Evolutionary conservation across 2,888 invertebrate species (phyloP).

Genomic region (Tribolium freemani): DNA sequence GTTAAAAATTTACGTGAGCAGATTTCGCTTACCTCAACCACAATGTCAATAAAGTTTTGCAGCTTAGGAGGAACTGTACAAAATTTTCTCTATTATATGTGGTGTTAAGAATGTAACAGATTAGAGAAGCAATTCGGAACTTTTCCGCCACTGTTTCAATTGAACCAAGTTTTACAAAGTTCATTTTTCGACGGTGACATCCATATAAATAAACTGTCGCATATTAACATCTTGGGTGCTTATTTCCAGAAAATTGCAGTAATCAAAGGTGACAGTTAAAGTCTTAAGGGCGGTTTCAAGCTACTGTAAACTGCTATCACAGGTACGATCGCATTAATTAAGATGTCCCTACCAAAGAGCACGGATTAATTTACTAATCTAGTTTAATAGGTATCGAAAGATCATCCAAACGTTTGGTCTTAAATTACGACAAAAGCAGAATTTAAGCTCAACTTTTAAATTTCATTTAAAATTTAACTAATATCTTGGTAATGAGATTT

Average conservation of each 20-base stretch:
- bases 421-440: neutral
- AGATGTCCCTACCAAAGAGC: neutral
- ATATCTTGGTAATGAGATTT: neutral
- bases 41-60: neutral
- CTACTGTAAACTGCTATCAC: neutral
- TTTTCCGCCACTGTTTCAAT: conserved; percentile 3
- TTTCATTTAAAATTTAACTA: neutral
- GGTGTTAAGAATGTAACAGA: neutral
- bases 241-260: too few species aligned
- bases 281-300: neutral
- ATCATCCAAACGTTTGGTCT: neutral
- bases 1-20: neutral
- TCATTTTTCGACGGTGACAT: neutral
- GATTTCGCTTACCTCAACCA: neutral
- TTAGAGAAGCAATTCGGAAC: neutral
- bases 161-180: neutral
- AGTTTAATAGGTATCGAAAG: neutral
- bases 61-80: neutral
- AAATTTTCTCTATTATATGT: neutral
- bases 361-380: neutral
- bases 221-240: neutral
- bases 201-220: neutral
- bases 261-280: neutral
- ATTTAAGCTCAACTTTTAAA: neutral
- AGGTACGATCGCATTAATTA: neutral